Conservation (phyloP, 2,113 vertebrate species). For the Hepsetus odoe region DNA sequence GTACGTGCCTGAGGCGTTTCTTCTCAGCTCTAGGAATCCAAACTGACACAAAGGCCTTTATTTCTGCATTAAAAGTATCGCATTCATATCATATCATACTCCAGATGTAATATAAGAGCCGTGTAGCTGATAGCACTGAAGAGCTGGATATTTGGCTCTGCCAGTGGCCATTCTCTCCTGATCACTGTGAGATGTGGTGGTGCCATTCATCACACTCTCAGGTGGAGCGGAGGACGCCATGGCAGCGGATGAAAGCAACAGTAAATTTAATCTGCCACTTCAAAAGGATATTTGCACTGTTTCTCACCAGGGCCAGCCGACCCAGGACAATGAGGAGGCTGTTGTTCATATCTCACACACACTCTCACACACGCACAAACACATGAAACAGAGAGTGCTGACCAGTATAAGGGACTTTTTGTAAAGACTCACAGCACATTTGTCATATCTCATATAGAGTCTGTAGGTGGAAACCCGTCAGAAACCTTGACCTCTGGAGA, state of each 20-base stretch:
- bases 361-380: slow-evolving; percentile 14
- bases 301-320: slow-evolving; percentile 1
- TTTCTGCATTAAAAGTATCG: slow-evolving; percentile 21
- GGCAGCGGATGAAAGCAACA: slow-evolving; percentile 54
- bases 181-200: slow-evolving; percentile 34
- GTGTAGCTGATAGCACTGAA: slow-evolving; percentile 33
- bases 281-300: slow-evolving; percentile 48
- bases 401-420: slow-evolving; percentile 42
- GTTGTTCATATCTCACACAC: slow-evolving; percentile 40
- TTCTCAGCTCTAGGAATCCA: background rate
- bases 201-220: slow-evolving; percentile 43
- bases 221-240: slow-evolving; percentile 25
- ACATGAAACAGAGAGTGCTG: slow-evolving; percentile 37
- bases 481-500: slow-evolving; percentile 20
- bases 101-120: slow-evolving; percentile 30
- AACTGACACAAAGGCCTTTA: slow-evolving; percentile 32
- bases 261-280: slow-evolving; percentile 54
- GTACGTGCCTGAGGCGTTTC: slow-evolving; percentile 16
- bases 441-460: slow-evolving; percentile 33
- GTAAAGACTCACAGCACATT: slow-evolving; percentile 47
- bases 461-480: background rate
- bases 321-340: slow-evolving; percentile 42
- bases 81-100: no score
- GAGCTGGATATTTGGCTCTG: slow-evolving; percentile 2
- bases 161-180: slow-evolving; percentile 40